These are phyloP conservation scores for Dynastes tityus DNA, from an alignment of 2,888 invertebrate species.

Conservation along the genomic window DNA sequence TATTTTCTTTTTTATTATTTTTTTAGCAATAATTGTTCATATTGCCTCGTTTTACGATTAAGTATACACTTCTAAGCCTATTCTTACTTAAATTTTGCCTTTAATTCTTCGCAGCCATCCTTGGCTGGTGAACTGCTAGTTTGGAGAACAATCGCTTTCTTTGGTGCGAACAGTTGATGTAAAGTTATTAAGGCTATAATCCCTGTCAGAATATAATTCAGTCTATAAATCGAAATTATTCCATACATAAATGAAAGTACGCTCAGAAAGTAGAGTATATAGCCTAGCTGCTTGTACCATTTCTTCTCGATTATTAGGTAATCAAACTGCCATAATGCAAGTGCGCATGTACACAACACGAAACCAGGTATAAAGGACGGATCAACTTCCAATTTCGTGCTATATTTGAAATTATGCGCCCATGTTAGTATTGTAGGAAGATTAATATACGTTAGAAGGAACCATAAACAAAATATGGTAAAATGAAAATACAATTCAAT, in stretches of 20 bases:
- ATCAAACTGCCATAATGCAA: slow-evolving; percentile 79
- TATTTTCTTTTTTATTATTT: background rate
- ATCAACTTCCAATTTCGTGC: slow-evolving; percentile 75
- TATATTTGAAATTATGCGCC: slow-evolving; percentile 83
- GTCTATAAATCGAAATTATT: slow-evolving; percentile 75
- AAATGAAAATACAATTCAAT: slow-evolving; percentile 81
- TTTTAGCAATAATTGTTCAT: background rate
- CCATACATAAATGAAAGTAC: slow-evolving; percentile 75
- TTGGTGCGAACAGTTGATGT: slow-evolving; percentile 74
- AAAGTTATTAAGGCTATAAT: slow-evolving; percentile 74
- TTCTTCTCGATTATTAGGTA: slow-evolving; percentile 76
- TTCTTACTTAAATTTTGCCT: slow-evolving; percentile 61
- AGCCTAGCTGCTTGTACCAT: slow-evolving; percentile 70
- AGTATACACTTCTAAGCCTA: too few relatives aligned
- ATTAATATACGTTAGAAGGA: slow-evolving; percentile 78
- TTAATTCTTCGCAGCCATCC: slow-evolving; percentile 55
- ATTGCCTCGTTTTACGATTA: background rate
- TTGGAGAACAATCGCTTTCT: slow-evolving; percentile 70
- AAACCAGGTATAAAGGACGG: slow-evolving; percentile 76
- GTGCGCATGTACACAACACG: slow-evolving; percentile 75
- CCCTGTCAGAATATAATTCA: slow-evolving; percentile 75
- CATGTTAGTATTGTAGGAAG: slow-evolving; percentile 83
- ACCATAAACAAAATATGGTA: slow-evolving; percentile 80
- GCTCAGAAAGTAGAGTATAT: slow-evolving; percentile 73
- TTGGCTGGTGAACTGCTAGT: slow-evolving; percentile 52